Conservation (phyloP, 2,113 vertebrate species). For the Hippocampus mohnikei region DNA sequence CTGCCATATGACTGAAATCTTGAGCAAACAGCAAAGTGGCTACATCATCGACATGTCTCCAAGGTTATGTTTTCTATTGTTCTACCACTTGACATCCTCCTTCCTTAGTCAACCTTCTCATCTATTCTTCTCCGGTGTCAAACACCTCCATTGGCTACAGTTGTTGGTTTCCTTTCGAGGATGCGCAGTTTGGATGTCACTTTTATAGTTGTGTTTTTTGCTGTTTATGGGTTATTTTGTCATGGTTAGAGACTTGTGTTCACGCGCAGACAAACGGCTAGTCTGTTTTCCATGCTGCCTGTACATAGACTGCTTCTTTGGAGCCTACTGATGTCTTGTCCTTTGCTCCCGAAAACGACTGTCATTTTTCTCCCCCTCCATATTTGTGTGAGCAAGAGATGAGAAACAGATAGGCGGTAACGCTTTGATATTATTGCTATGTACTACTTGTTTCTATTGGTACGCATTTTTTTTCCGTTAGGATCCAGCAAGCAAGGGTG, state of each 20-base stretch:
- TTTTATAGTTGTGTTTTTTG: neutral
- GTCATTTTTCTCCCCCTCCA: neutral
- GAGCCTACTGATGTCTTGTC: neutral
- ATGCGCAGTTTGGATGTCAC: neutral
- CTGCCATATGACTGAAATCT: neutral
- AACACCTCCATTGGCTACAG: slow-evolving; percentile 27
- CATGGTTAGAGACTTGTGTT: slow-evolving; percentile 1
- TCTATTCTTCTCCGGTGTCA: neutral
- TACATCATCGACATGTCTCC: no score
- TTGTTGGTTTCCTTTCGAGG: slow-evolving; percentile 4
- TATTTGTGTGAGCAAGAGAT: no score
- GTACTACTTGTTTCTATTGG: neutral
- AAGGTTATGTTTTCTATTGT: no score
- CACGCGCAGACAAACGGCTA: slow-evolving; percentile 33
- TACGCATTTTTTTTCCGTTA: neutral
- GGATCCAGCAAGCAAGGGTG: neutral
- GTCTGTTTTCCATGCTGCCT: neutral
- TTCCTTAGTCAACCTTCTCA: neutral
- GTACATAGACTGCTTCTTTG: neutral
- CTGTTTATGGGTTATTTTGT: neutral
- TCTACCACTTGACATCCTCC: neutral
- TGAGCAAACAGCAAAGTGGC: no score
- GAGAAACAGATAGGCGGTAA: no score
- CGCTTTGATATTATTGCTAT: no score
- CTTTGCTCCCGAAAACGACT: neutral